Evolutionary conservation across 2,888 invertebrate species (phyloP).

Genomic region (Muscina levida): DNA sequence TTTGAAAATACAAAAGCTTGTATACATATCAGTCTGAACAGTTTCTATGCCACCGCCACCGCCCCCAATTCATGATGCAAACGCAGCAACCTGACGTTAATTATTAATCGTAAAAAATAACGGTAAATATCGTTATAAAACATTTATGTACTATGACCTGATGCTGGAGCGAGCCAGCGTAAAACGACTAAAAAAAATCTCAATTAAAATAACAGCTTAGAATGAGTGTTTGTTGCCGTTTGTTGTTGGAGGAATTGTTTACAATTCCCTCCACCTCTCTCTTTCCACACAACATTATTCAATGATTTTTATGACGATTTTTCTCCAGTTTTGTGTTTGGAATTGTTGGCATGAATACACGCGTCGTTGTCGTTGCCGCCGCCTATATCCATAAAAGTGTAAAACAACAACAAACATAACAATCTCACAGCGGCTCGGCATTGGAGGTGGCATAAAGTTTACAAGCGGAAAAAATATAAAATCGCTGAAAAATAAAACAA

Average conservation of each 20-base stretch:
- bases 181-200: constrained; percentile 5
- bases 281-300: not conserved
- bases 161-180: not conserved
- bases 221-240: not conserved
- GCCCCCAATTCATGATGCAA: too few relatives aligned
- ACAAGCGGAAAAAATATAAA: constrained; percentile 35
- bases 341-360: constrained; percentile 38
- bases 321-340: constrained; percentile 18
- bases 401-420: constrained; percentile 52
- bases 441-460: not conserved
- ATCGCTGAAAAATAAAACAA: constrained; percentile 45
- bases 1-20: too few relatives aligned
- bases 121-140: constrained; percentile 44
- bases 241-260: constrained; percentile 1
- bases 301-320: constrained; percentile 13
- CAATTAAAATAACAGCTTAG: constrained; percentile 50
- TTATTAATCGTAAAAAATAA: constrained; percentile 55
- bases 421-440: not conserved
- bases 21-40: too few relatives aligned
- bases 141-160: constrained; percentile 16
- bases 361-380: constrained; percentile 47
- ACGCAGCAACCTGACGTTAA: constrained; percentile 15
- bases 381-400: constrained; percentile 20
- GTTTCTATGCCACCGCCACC: too few relatives aligned
- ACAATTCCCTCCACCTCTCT: constrained; percentile 13